Evolutionary conservation across 2,113 vertebrate species (phyloP), one percentile per base, ranked within the genome.

Genomic region (Zingel zingel): DNA sequence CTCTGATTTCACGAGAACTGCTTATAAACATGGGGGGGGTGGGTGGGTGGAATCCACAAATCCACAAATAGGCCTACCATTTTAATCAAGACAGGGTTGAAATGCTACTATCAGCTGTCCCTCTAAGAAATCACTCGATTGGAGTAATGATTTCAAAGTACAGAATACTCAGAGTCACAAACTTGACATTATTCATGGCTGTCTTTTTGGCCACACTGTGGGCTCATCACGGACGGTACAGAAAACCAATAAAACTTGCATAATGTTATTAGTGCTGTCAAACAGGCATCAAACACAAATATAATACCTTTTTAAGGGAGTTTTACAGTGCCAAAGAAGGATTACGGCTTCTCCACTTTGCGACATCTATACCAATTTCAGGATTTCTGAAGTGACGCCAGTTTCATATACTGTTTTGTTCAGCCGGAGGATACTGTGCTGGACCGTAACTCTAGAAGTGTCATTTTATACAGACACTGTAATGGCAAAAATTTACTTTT

Each of bases 231-330:
- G 43, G 16, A n/a, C 21, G 69, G 53, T 14, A 36, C 23, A 63
- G 27, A 43, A 75, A 83, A 56, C 19, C 1, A 54, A 59, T 69
- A 27, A 69, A 27, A 84, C 45, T 9, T 16, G 2, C 5, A 21
- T 23, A 81, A 68, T 76, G 48, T 63, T 62, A 48, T 69, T 74
- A 54, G 13, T 47, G 56, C 47, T 61, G 54, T 63, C 67, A 45
- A 21, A 7, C 65, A 58, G 48, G 6, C 27, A 7, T 78, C 68
- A 70, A 7, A 19, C 58, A 74, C 15, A 51, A 69, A 72, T 45
- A 10, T 10, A 54, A 45, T 4, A 54, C 33, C 27, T 51, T 27
- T 27, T 33, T 5, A 2, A 64, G 48, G 33, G 39, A 53, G 4
- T 84, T 63, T 45, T 10, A 18, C 27, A 16, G 15, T n/a, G 11